phyloP scores from a whole-genome alignment of 64 coral and sea anemone species.

The Hydrozoanthus tunicans region DNA sequence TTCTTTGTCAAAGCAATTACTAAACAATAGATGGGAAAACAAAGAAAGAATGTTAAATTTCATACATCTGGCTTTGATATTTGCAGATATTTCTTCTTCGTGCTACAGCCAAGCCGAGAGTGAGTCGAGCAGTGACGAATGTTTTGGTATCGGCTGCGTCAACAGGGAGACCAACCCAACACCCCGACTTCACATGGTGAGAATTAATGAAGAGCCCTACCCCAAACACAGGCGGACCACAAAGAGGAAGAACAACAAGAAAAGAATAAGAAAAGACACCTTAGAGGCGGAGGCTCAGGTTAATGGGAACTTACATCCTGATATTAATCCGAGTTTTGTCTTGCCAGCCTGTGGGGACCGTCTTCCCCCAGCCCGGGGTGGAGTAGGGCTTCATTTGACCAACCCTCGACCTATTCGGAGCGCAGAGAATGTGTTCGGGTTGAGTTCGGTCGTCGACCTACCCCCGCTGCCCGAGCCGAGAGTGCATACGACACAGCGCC shows the following conservation, averaged over 20 bases:
- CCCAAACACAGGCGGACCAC: slow-evolving; percentile 26
- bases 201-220: slow-evolving; percentile 34
- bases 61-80: background rate
- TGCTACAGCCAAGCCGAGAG: slow-evolving; percentile 45
- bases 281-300: background rate
- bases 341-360: slow-evolving; percentile 31
- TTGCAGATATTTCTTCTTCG: slow-evolving; percentile 38
- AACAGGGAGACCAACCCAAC: slow-evolving; percentile 58
- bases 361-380: slow-evolving; percentile 3
- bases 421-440: slow-evolving; percentile 18
- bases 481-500: background rate
- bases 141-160: slow-evolving; percentile 34
- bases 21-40: no score
- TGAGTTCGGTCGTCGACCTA: slow-evolving; percentile 41
- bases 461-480: slow-evolving; percentile 28
- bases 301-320: slow-evolving; percentile 21
- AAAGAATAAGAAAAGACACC: slow-evolving; percentile 36
- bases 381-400: slow-evolving; percentile 12
- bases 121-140: slow-evolving; percentile 39
- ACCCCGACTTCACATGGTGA: slow-evolving; percentile 9
- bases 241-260: slow-evolving; percentile 45
- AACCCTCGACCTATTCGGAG: slow-evolving; percentile 39
- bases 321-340: slow-evolving; percentile 22
- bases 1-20: no score
- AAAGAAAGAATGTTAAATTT: background rate